phyloP scores from a whole-genome alignment of 2,113 vertebrate genomes.

The Sigmodon hispidus region DNA sequence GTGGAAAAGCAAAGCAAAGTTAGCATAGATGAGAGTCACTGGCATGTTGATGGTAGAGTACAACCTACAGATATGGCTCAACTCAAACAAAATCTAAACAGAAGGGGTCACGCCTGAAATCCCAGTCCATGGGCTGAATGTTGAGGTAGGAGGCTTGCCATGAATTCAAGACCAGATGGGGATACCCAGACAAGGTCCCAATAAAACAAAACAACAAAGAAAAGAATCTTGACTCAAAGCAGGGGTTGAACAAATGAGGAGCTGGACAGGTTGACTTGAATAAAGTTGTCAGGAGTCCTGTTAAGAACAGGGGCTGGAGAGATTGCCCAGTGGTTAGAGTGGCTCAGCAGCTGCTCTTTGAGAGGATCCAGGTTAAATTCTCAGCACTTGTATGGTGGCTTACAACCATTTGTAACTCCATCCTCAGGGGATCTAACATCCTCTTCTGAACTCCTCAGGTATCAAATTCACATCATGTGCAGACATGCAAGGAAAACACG shows the following conservation, averaged over 20 bases:
- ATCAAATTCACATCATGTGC: no score
- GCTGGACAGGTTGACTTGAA: background rate
- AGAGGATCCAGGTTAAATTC: background rate
- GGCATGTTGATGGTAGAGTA: background rate
- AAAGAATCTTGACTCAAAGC: background rate
- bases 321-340: background rate
- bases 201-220: background rate
- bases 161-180: background rate
- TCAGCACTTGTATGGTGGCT: background rate
- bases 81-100: background rate
- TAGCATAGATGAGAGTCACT: background rate
- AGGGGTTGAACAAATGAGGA: background rate
- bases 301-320: background rate
- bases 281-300: background rate
- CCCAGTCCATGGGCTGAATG: background rate
- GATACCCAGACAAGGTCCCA: background rate
- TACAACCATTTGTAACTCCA: background rate
- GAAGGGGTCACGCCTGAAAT: background rate
- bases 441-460: background rate
- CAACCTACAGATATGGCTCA: background rate
- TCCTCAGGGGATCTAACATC: background rate
- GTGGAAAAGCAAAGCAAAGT: background rate
- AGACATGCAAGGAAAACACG: background rate
- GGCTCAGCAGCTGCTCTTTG: background rate
- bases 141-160: background rate